These are phyloP conservation scores for Tethea ocularis DNA, from an alignment of 2,888 invertebrate species.

Conservation along the genomic window DNA sequence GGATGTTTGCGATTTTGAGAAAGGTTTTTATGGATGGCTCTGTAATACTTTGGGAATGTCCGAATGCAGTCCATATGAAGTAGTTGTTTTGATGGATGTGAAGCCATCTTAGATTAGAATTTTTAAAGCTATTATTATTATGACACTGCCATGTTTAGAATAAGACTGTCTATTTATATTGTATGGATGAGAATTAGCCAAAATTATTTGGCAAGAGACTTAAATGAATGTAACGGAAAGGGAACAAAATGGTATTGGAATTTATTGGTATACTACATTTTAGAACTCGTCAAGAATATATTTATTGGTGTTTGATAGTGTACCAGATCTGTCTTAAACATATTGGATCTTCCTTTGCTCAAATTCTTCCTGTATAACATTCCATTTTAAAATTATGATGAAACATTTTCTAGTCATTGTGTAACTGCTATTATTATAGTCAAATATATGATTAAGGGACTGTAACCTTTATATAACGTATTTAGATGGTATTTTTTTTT, in stretches of 20 bases:
- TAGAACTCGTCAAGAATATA: slow-evolving; percentile 14
- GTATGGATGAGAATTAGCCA: slow-evolving; percentile 11
- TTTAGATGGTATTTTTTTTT: slow-evolving; percentile 33
- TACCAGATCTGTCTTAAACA: neutral
- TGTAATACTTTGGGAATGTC: slow-evolving; percentile 86
- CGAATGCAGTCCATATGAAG: slow-evolving; percentile 90
- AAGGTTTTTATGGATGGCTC: slow-evolving; percentile 91
- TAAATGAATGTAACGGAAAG: slow-evolving; percentile 32
- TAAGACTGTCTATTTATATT: slow-evolving; percentile 16
- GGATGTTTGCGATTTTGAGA: slow-evolving; percentile 89
- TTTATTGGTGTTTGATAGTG: slow-evolving; percentile 12
- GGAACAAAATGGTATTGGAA: slow-evolving; percentile 32
- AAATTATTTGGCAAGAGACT: slow-evolving; percentile 36
- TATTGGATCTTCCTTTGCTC: slow-evolving; percentile 41
- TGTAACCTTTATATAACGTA: slow-evolving; percentile 1
- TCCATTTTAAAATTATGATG: slow-evolving; percentile 15
- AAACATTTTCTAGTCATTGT: slow-evolving; percentile 41
- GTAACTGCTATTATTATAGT: slow-evolving; percentile 18
- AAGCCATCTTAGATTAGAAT: slow-evolving; percentile 51
- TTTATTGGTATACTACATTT: slow-evolving; percentile 30
- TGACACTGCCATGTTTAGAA: slow-evolving; percentile 14
- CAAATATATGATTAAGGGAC: slow-evolving; percentile 12
- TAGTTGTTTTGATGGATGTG: slow-evolving; percentile 86
- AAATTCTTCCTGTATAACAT: slow-evolving; percentile 42
- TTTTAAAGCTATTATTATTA: slow-evolving; percentile 11